These are phyloP conservation scores for Fistularia commersonii DNA, from an alignment of 2,797 vertebrate genomes.

Conservation along the genomic window DNA sequence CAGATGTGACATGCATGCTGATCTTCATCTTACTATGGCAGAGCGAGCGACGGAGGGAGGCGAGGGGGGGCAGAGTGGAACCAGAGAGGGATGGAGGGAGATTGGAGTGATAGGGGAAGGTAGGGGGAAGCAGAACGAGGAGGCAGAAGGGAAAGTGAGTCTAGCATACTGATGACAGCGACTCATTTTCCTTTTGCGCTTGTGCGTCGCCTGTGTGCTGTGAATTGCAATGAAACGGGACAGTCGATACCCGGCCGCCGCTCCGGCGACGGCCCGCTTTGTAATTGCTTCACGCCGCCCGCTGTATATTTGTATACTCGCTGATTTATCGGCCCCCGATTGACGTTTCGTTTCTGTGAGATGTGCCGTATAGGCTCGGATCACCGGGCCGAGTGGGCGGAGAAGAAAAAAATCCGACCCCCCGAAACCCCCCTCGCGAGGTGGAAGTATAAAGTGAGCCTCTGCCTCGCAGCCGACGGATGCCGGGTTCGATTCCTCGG, in stretches of 20 bases:
- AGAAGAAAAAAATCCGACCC: no score
- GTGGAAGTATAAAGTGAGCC: no score
- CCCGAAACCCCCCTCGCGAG: no score
- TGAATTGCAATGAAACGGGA: conserved; percentile 16
- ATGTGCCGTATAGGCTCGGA: no score
- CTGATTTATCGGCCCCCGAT: neutral
- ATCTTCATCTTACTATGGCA: conserved; percentile 20
- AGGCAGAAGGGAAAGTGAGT: conserved; percentile 10
- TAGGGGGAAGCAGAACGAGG: conserved; percentile 2
- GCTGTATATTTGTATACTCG: conserved; percentile 6
- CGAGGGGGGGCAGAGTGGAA: conserved; percentile 1
- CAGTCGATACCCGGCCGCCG: conserved; percentile 4
- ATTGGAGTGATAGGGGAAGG: neutral
- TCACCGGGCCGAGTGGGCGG: no score
- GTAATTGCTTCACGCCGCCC: neutral
- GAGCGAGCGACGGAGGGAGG: conserved; percentile 3
- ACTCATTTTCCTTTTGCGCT: conserved; percentile 1
- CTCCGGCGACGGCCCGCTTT: neutral
- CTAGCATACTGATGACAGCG: conserved; percentile 25
- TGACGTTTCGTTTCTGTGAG: no score
- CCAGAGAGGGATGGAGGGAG: conserved; percentile 6
- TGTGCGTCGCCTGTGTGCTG: conserved; percentile 4
- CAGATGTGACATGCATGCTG: conserved; percentile 42
- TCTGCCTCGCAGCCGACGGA: no score
- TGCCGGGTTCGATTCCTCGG: no score